phyloP scores from a whole-genome alignment of 92 coral and sea anemone species.

The Galaxea fascicularis region DNA sequence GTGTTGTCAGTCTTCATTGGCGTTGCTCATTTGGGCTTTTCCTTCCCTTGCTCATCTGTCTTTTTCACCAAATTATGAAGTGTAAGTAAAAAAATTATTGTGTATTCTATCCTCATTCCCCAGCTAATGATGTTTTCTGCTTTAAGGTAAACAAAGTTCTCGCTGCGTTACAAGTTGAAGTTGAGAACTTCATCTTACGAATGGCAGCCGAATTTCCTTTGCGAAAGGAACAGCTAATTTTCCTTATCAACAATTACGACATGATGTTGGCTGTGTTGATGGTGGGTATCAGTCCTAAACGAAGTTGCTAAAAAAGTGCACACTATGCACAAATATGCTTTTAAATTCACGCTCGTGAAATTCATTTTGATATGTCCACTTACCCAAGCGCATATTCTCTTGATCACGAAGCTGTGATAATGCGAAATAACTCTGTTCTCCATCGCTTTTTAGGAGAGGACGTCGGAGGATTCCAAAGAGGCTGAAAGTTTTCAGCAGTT shows the following conservation, averaged over 20 bases:
- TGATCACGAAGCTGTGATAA: too few relatives aligned
- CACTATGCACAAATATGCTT: too few relatives aligned
- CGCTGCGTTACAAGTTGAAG: conserved; percentile 92
- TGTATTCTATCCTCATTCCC: background rate
- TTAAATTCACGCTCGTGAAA: too few relatives aligned
- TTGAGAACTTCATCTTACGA: conserved; percentile 90
- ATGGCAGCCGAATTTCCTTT: conserved; percentile 99
- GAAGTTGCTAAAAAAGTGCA: background rate
- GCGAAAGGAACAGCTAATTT: conserved; percentile 96
- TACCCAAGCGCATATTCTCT: too few relatives aligned
- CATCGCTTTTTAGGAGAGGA: conserved; percentile 77
- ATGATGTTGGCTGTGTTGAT: conserved; percentile 98
- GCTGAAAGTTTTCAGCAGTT: conserved; percentile 98
- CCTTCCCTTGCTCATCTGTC: too few relatives aligned
- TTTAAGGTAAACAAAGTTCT: conserved; percentile 91
- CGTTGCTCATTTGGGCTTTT: too few relatives aligned
- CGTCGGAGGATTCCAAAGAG: conserved; percentile 98
- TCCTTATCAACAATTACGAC: conserved; percentile 96
- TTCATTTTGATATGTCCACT: too few relatives aligned
- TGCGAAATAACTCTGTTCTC: background rate
- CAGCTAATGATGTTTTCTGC: background rate
- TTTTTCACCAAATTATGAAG: too few relatives aligned
- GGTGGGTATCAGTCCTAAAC: conserved; percentile 61
- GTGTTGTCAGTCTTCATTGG: too few relatives aligned
- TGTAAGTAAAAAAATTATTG: too few relatives aligned